Percentiles rank a stretch among this genome's conserved stretches.
Conservation (phyloP, 2,888 invertebrate genomes). For the Exocentrus adspersus region DNA sequence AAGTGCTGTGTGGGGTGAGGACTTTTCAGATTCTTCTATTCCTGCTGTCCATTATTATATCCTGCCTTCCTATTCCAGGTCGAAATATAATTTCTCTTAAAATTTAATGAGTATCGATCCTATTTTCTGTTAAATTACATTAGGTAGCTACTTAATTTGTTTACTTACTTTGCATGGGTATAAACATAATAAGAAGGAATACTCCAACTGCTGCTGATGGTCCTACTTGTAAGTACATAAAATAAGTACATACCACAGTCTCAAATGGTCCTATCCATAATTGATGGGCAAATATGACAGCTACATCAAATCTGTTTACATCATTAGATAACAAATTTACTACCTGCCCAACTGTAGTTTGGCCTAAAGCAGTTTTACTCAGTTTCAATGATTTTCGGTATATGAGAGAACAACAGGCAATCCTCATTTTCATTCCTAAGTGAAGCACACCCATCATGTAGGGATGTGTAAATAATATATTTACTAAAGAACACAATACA, state of each 20-base stretch:
- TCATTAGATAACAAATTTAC: slow-evolving; percentile 95
- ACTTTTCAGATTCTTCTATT: too few relatives aligned
- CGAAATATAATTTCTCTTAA: too few relatives aligned
- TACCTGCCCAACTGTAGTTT: slow-evolving; percentile 78
- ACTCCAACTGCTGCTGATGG: slow-evolving; percentile 69
- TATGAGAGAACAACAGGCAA: slow-evolving; percentile 84
- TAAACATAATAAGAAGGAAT: slow-evolving; percentile 64
- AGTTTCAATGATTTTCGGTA: slow-evolving; percentile 73
- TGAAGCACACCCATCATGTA: slow-evolving; percentile 89
- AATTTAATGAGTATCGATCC: too few relatives aligned
- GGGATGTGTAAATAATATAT: slow-evolving; percentile 78
- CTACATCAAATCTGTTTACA: slow-evolving; percentile 88
- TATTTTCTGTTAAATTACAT: too few relatives aligned
- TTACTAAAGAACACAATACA: slow-evolving; percentile 77
- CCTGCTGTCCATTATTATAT: too few relatives aligned
- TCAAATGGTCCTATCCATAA: slow-evolving; percentile 85
- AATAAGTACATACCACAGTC: slow-evolving; percentile 75
- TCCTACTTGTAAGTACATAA: slow-evolving; percentile 75
- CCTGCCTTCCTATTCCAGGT: too few relatives aligned
- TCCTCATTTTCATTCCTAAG: slow-evolving; percentile 86
- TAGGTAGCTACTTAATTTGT: neutral
- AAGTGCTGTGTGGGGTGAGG: too few relatives aligned
- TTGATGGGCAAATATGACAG: slow-evolving; percentile 82
- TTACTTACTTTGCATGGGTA: slow-evolving; percentile 63
- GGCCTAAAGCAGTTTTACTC: slow-evolving; percentile 76